Evolutionary conservation across 2,888 invertebrate genomes (phyloP), one percentile per base, ranked within the genome.

Genomic region (Azorinus chamasolen): DNA sequence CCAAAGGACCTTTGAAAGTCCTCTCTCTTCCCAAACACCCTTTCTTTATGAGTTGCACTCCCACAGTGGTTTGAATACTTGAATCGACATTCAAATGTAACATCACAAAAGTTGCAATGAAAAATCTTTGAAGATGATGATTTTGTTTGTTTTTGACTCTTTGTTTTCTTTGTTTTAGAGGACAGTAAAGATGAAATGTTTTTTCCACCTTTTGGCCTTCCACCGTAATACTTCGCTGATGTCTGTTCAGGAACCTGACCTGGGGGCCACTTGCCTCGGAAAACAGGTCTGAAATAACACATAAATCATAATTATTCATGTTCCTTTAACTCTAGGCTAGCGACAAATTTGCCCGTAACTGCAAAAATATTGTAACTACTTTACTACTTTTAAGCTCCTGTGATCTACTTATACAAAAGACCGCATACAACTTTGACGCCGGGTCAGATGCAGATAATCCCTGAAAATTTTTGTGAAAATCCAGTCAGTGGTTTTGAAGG

Each of bases 201-300:
- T 59, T 79, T 66, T 20, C 75, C 73, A 68, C 79, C 41, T 51
- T 77, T 71, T 14, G 66, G 27, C 37, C 62, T 43, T 96, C 96
- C 96, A 37, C 71, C 66, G 3, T 63, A 64, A 12, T 73, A 48
- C 32, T 48, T 65, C 12, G 48, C 32, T 63, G 51, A 45, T 27
- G 63, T 54, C 18, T 58, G 45, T 24, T 69, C 50, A 4, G 80
- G 82, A 8, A 69, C 64, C 85, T 95, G 95, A 27, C 96, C 96
- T 0, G 96, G 96, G 48, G 96, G 95, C 97, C 96, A 97, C 94
- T 97, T 97, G 0, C 96, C 96, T 91, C 87, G 79, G 0, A 87
- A 87, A 16, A 53, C 54, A 16, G 51, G 54, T 24, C 75, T 75
- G 61, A 20, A 65, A 64, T 46, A 27, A 18, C 20, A 39, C 20